Base-by-base conservation (phyloP, 2,113 vertebrate genomes). In the Salminus brasiliensis region DNA sequence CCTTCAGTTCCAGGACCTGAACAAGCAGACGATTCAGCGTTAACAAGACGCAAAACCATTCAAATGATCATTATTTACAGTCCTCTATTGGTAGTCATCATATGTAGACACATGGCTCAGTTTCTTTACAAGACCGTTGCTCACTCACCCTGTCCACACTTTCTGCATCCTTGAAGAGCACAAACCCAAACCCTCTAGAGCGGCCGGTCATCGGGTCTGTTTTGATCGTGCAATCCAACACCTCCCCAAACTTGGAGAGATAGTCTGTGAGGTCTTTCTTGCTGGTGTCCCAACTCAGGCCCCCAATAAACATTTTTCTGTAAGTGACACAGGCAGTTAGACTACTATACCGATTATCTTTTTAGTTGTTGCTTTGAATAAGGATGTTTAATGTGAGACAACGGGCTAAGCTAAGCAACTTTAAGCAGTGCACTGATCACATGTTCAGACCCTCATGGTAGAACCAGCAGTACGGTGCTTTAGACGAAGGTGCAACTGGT, bases 281-380 rank as follows among this genome's bases (percentile, higher is more conserved):
- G 90, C 95, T 96, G 25, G 95, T 96, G 83, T 96, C 95, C 95
- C 95, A 96, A 88, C 95, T 96, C 74, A 96, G 93, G 52, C 95
- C 95, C 65, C 95, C 95, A 77, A 96, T 96, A 75, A 96, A 96
- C 95, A 96, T 96, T 84, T 96, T 96, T 81, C 95, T 96, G 84
- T 10, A 79, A 84, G 81, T 1, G 63, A 83, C 86, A 74, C 75
- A 1, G 52, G 52, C 55, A 59, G 55, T 5, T 30, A n/a, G 15
- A 13, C 5, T 47, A 11, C 45, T 8, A 2, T 47, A 47, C 36
- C 4, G 9, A 5, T 4, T 59, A 29, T 30, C 53, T n/a, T n/a
- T n/a, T n/a, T n/a, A n/a, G n/a, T n/a, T n/a, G n/a, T n/a, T n/a
- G n/a, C n/a, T n/a, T n/a, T n/a, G n/a, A n/a, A n/a, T n/a, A n/a